Evolutionary conservation across 2,888 invertebrate species (phyloP), one percentile per base, ranked within the genome.

Genomic region (Tenthredo livida): DNA sequence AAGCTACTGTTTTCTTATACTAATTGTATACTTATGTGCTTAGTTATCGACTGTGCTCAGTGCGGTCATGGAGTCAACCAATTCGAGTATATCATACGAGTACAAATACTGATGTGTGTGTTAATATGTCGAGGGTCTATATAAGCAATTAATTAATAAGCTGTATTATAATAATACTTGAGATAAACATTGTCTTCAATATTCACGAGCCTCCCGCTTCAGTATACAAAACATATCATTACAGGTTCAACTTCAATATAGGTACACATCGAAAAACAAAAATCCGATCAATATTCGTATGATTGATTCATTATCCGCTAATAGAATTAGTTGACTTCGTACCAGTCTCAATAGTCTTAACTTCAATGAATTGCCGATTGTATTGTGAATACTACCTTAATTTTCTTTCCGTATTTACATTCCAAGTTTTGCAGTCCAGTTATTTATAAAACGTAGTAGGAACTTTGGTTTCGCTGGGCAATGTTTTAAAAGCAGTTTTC

Each of bases 401-500:
- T 67, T 83, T 75, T 73, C 85, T 33, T 84, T 61, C 72, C 75
- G 61, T 92, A 91, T 90, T 92, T 92, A 93, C 92, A 92, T 87
- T 86, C 85, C 85, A 87, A 87, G 85, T 92, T 92, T 91, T 91
- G 92, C 92, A 91, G 91, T 93, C 91, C 90, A 91, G 91, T 92
- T 91, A 90, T 93, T 93, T 93, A 93, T 93, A 93, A 93, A 92
- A 93, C 92, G 93, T 94, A 94, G 94, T 95, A 95, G 95, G 95
- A 95, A 95, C 95, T 95, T 95, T 95, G 95, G 95, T 95, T 95
- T 94, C 95, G 94, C 94, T 94, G 94, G 92, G 94, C 93, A 94
- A 94, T 93, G 92, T 92, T 93, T 93, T 90, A 90, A 90, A 88
- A 91, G 91, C 93, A 92, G 92, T 92, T 93, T 92, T 91, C 92